Evolutionary conservation across 2,888 invertebrate genomes (phyloP).

Genomic region (Andrena camellia): DNA sequence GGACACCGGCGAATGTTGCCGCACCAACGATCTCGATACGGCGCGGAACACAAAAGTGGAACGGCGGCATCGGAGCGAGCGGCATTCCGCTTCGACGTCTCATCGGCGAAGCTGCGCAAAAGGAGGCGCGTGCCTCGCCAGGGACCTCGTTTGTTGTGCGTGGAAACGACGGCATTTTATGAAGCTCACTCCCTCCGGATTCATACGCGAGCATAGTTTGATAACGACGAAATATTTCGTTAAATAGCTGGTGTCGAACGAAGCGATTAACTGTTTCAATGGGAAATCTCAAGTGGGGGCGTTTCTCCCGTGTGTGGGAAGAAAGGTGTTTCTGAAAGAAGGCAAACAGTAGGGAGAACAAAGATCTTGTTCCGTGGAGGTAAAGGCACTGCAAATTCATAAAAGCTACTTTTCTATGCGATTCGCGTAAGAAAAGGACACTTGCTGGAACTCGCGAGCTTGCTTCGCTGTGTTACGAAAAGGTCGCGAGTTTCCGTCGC

Average conservation of each 20-base stretch:
- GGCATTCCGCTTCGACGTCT: constrained; percentile 33
- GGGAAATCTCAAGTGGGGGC: no score
- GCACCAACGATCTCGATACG: constrained; percentile 35
- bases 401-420: not conserved
- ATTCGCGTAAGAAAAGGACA: not conserved
- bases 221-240: no score
- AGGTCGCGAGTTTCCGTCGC: not conserved
- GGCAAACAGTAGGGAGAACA: not conserved
- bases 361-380: not conserved
- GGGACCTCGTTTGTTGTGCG: not conserved
- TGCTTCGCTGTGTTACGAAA: not conserved
- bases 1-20: constrained; percentile 39
- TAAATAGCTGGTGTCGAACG: no score
- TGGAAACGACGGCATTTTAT: not conserved
- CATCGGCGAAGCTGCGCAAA: constrained; percentile 21
- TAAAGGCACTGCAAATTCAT: not conserved
- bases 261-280: no score
- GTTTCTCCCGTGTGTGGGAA: no score
- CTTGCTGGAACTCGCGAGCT: constrained; percentile 9
- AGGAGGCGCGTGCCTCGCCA: not conserved
- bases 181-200: not conserved
- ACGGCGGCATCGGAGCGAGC: constrained; percentile 7
- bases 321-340: no score
- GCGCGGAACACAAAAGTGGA: constrained; percentile 28
- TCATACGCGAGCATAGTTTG: no score